Conservation (phyloP, 2,113 vertebrate genomes). For the Heptranchias perlo region DNA sequence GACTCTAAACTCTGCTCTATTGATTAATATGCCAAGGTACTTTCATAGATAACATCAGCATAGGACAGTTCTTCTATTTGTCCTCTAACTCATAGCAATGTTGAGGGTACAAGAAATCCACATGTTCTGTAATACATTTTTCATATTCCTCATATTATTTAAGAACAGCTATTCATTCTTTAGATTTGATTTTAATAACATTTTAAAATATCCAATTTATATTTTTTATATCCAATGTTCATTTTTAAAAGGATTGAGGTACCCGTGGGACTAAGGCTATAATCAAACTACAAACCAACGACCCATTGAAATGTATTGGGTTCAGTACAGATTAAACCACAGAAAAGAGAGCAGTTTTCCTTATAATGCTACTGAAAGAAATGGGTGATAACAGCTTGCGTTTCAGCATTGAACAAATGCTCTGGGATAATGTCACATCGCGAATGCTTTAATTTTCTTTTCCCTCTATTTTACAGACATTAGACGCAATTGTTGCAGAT, state of each 20-base stretch:
- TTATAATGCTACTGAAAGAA: neutral
- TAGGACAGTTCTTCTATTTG: neutral
- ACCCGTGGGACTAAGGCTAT: neutral
- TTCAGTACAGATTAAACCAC: neutral
- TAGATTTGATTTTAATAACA: neutral
- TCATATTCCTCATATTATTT: neutral
- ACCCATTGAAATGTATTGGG: neutral
- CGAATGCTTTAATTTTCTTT: neutral
- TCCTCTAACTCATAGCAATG: neutral
- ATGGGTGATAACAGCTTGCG: neutral
- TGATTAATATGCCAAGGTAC: constrained; percentile 13
- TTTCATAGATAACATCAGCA: neutral
- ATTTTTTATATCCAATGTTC: neutral
- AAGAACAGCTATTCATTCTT: neutral
- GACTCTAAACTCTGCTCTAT: neutral
- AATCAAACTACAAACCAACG: neutral
- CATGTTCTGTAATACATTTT: neutral
- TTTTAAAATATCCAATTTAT: neutral
- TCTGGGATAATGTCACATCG: neutral
- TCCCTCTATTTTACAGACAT: neutral
- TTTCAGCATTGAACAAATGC: neutral
- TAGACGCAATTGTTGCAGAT: neutral
- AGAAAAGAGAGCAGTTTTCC: neutral
- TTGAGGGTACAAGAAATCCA: neutral
- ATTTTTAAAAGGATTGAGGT: neutral